These are phyloP conservation scores for Mechanitis messenoides DNA, from an alignment of 2,888 invertebrate species.

Conservation along the genomic window DNA sequence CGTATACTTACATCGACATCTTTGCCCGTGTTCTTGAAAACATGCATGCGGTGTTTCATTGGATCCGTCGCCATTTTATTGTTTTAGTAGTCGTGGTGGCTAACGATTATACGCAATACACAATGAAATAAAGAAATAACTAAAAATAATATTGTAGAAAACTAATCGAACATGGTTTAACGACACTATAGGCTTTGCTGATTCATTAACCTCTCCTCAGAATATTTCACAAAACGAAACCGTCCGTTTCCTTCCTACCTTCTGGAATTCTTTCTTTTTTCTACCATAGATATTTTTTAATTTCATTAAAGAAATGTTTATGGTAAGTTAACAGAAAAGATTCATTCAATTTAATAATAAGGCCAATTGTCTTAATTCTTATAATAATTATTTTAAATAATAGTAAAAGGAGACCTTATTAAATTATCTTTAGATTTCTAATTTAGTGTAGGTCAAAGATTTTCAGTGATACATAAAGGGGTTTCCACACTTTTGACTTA, in stretches of 20 bases:
- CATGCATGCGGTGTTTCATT: conserved; percentile 91
- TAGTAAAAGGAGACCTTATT: too few species aligned
- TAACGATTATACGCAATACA: conserved; percentile 56
- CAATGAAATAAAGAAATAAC: conserved; percentile 66
- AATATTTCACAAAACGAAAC: conserved; percentile 62
- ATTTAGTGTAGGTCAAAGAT: too few species aligned
- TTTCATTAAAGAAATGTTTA: conserved; percentile 20
- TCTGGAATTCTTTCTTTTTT: conserved; percentile 49
- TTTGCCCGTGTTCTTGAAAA: conserved; percentile 99
- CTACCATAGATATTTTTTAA: conserved; percentile 38
- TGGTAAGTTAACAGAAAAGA: conserved; percentile 9
- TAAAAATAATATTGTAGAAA: conserved; percentile 53
- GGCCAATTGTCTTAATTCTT: neutral
- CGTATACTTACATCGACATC: conserved; percentile 95
- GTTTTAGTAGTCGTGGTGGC: conserved; percentile 51
- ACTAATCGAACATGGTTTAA: conserved; percentile 69
- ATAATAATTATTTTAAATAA: neutral
- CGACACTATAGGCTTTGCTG: conserved; percentile 56
- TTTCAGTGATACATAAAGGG: too few species aligned
- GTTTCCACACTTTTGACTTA: too few species aligned
- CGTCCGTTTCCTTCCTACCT: conserved; percentile 52
- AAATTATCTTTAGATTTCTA: too few species aligned
- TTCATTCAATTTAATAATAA: conserved; percentile 3
- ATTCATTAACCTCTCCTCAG: conserved; percentile 62
- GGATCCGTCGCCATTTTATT: conserved; percentile 86